Evolutionary conservation across 1,140 invertebrate species (phyloP).

Genomic region (Dinothrombium tinctorium): DNA sequence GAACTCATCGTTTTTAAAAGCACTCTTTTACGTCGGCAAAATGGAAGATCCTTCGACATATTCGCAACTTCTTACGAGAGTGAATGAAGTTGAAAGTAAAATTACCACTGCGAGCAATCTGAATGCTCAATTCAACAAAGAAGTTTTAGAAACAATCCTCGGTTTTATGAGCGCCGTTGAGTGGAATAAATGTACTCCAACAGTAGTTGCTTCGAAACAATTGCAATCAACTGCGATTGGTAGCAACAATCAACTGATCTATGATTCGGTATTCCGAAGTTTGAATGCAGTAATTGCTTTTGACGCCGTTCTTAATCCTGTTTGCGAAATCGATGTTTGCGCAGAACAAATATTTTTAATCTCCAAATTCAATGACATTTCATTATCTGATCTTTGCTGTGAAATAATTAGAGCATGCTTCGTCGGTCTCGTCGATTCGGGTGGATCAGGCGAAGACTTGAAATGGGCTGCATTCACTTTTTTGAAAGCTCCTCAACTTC

Average conservation of each 20-base stretch:
- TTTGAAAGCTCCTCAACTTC: conserved; percentile 40
- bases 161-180: conserved; percentile 11
- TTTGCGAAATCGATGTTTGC: conserved; percentile 48
- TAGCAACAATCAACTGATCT: background rate
- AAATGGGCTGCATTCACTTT: conserved; percentile 83
- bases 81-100: conserved; percentile 14
- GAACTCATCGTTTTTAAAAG: conserved; percentile 20
- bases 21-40: conserved; percentile 23
- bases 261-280: conserved; percentile 2
- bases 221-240: conserved; percentile 1
- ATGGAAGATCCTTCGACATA: conserved; percentile 21
- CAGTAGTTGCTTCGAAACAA: conserved; percentile 1
- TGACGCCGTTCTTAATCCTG: conserved; percentile 47
- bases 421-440: conserved; percentile 51
- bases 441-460: conserved; percentile 40
- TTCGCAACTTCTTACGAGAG: conserved; percentile 14
- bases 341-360: conserved; percentile 55
- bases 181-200: conserved; percentile 8
- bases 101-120: too few relatives aligned
- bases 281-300: conserved; percentile 15
- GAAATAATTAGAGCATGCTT: conserved; percentile 69
- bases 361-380: conserved; percentile 32
- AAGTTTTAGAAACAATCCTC: conserved; percentile 13
- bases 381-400: conserved; percentile 37
- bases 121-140: too few relatives aligned